These are phyloP conservation scores for Ctenosaura bakeri DNA, from an alignment of 2,797 vertebrate genomes.

Conservation along the genomic window DNA sequence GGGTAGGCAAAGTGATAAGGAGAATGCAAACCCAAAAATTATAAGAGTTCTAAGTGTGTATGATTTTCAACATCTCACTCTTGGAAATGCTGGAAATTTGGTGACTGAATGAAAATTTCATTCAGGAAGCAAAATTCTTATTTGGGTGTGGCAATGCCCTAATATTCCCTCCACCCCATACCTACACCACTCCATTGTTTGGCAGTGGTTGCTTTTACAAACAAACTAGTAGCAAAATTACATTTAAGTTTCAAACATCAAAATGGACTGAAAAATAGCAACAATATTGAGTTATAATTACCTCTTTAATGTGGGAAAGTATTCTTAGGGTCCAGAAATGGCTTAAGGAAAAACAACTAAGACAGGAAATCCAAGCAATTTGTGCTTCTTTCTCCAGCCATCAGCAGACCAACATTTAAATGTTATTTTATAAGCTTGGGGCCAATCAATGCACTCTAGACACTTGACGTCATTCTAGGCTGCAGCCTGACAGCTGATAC, in stretches of 20 bases:
- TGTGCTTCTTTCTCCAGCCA: slow-evolving; percentile 60
- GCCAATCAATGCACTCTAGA: slow-evolving; percentile 70
- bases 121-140: neutral
- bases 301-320: slow-evolving; percentile 67
- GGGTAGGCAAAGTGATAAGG: no score
- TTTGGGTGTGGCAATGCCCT: neutral
- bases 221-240: neutral
- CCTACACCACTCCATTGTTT: neutral
- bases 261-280: slow-evolving; percentile 52
- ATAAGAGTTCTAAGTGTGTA: no score
- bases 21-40: no score
- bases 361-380: slow-evolving; percentile 62
- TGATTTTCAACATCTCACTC: no score
- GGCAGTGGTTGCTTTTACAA: neutral
- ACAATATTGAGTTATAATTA: slow-evolving; percentile 42
- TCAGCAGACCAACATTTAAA: slow-evolving; percentile 70
- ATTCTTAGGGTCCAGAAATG: slow-evolving; percentile 56
- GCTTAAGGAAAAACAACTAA: slow-evolving; percentile 48
- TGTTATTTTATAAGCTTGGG: slow-evolving; percentile 52
- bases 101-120: no score
- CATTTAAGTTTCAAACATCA: slow-evolving; percentile 52
- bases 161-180: no score
- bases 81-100: no score
- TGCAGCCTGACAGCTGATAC: slow-evolving; percentile 46
- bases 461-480: slow-evolving; percentile 65